Percentiles rank a stretch among this genome's conserved stretches.
Conservation (phyloP, 2,888 invertebrate genomes). For the Athetis lepigone region DNA sequence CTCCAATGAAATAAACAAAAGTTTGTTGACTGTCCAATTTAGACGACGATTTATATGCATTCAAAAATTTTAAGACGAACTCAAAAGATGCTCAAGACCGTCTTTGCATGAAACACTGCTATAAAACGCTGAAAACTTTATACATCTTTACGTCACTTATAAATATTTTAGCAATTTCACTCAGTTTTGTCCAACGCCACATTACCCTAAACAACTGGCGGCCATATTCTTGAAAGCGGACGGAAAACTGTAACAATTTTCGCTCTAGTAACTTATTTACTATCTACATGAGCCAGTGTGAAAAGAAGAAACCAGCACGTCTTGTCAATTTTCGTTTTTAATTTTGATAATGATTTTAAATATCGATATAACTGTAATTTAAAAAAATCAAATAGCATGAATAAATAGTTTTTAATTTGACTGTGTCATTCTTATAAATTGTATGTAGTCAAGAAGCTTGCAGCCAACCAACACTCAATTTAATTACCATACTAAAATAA, state of each 20-base stretch:
- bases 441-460: slow-evolving; percentile 7
- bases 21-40: slow-evolving; percentile 91
- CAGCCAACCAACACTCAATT: slow-evolving; percentile 51
- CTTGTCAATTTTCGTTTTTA: slow-evolving; percentile 31
- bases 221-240: slow-evolving; percentile 90
- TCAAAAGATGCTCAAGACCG: slow-evolving; percentile 81
- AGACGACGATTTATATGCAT: slow-evolving; percentile 84
- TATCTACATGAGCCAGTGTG: slow-evolving; percentile 11
- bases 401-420: slow-evolving; percentile 60
- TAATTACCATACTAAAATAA: slow-evolving; percentile 53
- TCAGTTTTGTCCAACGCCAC: slow-evolving; percentile 90
- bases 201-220: slow-evolving; percentile 91
- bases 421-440: slow-evolving; percentile 21
- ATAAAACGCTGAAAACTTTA: slow-evolving; percentile 88
- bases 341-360: slow-evolving; percentile 33
- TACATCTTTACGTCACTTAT: slow-evolving; percentile 87
- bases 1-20: slow-evolving; percentile 90
- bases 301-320: slow-evolving; percentile 12
- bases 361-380: slow-evolving; percentile 22
- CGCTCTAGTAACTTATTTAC: slow-evolving; percentile 65
- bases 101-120: slow-evolving; percentile 87
- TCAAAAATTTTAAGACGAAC: slow-evolving; percentile 85
- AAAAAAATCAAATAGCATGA: slow-evolving; percentile 22
- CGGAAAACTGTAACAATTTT: slow-evolving; percentile 80
- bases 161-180: slow-evolving; percentile 89